A percentile compares a stretch with the other conserved stretches of the same genome.
phyloP scores from a whole-genome alignment of 2,113 vertebrate species.

The Diglossa brunneiventris region DNA sequence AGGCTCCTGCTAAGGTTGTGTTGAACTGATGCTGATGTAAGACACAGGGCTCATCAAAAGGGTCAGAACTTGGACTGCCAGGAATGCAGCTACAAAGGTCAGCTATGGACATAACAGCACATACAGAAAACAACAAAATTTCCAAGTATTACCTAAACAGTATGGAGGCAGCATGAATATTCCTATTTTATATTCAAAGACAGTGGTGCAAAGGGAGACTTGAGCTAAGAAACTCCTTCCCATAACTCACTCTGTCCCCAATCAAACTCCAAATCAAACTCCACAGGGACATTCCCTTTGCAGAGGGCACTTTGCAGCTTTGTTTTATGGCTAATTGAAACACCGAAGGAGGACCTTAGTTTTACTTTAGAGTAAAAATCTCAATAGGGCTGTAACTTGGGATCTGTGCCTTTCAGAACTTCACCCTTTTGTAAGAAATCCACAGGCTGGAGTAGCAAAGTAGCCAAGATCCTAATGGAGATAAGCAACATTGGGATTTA shows the following conservation, averaged over 20 bases:
- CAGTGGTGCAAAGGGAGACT: too few species aligned
- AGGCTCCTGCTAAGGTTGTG: background rate
- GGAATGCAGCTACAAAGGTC: background rate
- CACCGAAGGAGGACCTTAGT: background rate
- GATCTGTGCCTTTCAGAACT: background rate
- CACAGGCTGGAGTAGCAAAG: background rate
- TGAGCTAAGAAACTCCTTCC: background rate
- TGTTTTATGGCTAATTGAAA: background rate
- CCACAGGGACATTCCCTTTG: background rate
- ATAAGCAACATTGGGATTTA: background rate
- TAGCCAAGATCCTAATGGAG: background rate
- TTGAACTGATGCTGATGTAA: background rate
- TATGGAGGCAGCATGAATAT: background rate
- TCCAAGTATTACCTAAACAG: background rate
- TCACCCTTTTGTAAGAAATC: background rate
- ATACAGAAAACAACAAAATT: background rate
- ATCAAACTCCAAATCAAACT: background rate
- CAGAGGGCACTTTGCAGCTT: background rate
- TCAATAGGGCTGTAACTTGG: fast-evolving
- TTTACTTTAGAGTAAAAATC: background rate
- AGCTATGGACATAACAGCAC: background rate
- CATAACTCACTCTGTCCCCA: background rate
- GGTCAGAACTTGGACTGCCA: background rate
- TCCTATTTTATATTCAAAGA: background rate
- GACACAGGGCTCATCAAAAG: background rate